Base-by-base conservation (phyloP, 1,140 invertebrate genomes). In the Penaeus vannamei region DNA sequence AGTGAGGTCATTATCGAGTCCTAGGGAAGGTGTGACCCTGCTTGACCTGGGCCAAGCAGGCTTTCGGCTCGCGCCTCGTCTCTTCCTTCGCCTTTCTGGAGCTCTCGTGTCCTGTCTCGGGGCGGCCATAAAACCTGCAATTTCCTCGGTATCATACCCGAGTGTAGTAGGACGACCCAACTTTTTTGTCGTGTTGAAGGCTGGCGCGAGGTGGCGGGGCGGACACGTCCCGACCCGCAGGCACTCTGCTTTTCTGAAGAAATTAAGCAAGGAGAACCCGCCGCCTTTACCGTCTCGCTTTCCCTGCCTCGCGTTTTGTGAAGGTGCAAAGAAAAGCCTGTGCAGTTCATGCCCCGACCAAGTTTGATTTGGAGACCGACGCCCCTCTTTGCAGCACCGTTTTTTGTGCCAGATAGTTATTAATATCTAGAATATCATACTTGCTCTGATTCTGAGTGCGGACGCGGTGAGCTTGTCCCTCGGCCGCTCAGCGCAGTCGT, bases 21-120 rank as follows among this genome's bases (percentile, higher is more conserved):
- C 22, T 61, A 53, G 29, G 53, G 80, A 61, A 86, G 69, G 85
- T 86, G 69, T 86, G 85, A 86, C 85, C 66, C 17, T 76, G 66
- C 69, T n/a, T 76, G 84, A 76, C 85, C 85, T 29, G 29, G 23
- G 22, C 42, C 66, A 17, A 17, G 53, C 12, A 53, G 53, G 53
- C 53, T 53, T 53, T 69, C 36, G 26, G 26, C 66, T n/a, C 10
- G 60, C 20, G 61, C 29, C 26, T 59, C 22, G 23, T 29, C 36
- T 26, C 23, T 59, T 22, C 60, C 83, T 23, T 29, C 42, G 20
- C 53, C 80, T n/a, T 23, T 69, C 84, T 46, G 60, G 29, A 72
- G 20, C 26, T 77, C 84, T 64, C 62, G 72, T 64, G 72, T 79
- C 26, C 29, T 36, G 20, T 86, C 72, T 86, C 26, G 72, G 29